These are phyloP conservation scores for Hyposoter didymator DNA, from an alignment of 2,888 invertebrate species.

Conservation along the genomic window DNA sequence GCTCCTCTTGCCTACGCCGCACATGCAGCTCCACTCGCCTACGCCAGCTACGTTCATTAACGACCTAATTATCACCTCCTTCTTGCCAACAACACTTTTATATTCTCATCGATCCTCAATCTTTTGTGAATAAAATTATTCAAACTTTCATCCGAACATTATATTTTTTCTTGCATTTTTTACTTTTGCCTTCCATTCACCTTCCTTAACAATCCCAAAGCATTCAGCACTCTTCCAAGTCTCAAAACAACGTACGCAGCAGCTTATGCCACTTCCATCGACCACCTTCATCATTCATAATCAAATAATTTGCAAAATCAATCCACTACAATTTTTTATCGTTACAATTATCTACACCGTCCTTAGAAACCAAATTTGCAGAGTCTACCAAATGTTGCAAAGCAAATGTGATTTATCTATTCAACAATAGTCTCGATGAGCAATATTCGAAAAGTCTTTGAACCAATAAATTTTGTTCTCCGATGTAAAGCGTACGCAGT, in stretches of 20 bases:
- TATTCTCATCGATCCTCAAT: conserved; percentile 15
- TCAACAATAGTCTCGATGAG: too few relatives aligned
- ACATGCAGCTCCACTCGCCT: conserved; percentile 66
- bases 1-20: conserved; percentile 82
- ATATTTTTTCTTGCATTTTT: neutral
- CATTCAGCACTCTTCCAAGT: neutral
- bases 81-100: neutral
- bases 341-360: too few relatives aligned
- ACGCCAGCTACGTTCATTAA: conserved; percentile 64
- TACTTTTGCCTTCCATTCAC: neutral
- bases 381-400: too few relatives aligned
- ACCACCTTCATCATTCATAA: too few relatives aligned
- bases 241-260: too few relatives aligned
- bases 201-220: neutral
- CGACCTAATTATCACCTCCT: neutral
- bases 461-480: too few relatives aligned
- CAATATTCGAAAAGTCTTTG: too few relatives aligned
- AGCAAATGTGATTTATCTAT: too few relatives aligned
- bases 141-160: neutral
- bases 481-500: neutral
- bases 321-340: too few relatives aligned
- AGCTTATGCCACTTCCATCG: too few relatives aligned
- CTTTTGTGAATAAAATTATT: conserved; percentile 27
- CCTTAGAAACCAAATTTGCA: too few relatives aligned
- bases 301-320: too few relatives aligned